phyloP scores from a whole-genome alignment of 2,113 vertebrate species.

The Mola mola region DNA sequence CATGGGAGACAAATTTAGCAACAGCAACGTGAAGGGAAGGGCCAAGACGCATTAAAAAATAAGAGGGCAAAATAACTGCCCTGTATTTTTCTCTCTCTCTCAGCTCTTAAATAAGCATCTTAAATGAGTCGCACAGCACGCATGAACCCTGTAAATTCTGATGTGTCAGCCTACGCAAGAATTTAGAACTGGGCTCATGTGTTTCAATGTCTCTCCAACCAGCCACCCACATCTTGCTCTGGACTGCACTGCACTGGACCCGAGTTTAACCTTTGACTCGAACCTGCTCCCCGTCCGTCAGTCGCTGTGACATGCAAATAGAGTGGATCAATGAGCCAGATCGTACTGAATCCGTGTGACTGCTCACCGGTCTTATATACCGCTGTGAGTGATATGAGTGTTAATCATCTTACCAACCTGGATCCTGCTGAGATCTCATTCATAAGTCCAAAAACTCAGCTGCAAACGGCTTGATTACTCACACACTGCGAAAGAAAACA shows the following conservation, averaged over 20 bases:
- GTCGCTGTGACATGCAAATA: slow-evolving; percentile 7
- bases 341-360: slow-evolving; percentile 1
- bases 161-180: slow-evolving; percentile 78
- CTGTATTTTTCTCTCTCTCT: slow-evolving; percentile 40
- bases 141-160: slow-evolving; percentile 71
- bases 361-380: slow-evolving; percentile 64
- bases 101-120: slow-evolving; percentile 70
- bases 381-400: slow-evolving; percentile 63
- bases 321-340: slow-evolving; percentile 5
- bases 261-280: slow-evolving; percentile 32
- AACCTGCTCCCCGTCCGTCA: slow-evolving; percentile 33
- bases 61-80: slow-evolving; percentile 71
- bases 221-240: slow-evolving; percentile 30
- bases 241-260: slow-evolving; percentile 15
- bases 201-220: slow-evolving; percentile 46
- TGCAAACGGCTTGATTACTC: no score
- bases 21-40: slow-evolving; percentile 67
- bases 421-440: slow-evolving; percentile 52
- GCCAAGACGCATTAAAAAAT: slow-evolving; percentile 69
- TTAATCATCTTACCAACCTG: slow-evolving; percentile 62
- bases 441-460: slow-evolving; percentile 25
- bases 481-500: no score
- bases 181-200: slow-evolving; percentile 71
- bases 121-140: slow-evolving; percentile 66
- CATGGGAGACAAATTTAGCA: slow-evolving; percentile 79